Evolutionary conservation across 35 echinoderm and acorn worm genomes (phyloP), one percentile per base, ranked within the genome.

Genomic region (Amphiura filiformis): DNA sequence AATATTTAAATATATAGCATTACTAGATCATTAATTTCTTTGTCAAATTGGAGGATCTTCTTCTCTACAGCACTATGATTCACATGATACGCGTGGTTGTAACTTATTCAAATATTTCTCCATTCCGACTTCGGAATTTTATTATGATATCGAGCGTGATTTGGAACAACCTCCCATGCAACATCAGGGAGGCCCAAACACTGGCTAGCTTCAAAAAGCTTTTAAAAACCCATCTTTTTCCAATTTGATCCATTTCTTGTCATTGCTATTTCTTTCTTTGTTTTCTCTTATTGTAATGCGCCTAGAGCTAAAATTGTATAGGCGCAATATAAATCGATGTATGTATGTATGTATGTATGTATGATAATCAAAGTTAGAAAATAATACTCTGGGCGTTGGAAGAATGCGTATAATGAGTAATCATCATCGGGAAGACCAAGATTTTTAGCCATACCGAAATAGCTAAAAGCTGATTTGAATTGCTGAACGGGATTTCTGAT

Each of bases 21-120:
- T 0, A 99, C 96, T 13, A 99, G 76, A 80, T 99, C 96, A n/a
- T n/a, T n/a, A 44, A 99, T 77, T 57, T 92, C 78, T 20, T 38
- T 20, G 26, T 87, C 93, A 34, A 99, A 47, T 42, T 77, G 35
- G 0, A 40, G 20, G 18, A 99, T 93, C 11, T 82, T 90, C 32
- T 79, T n/a, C 0, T 93, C 75, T 11, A 95, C 81, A 39, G 47
- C 22, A 32, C 38, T 22, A 4, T 44, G 23, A 52, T 92, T 80
- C 0, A 28, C 42, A n/a, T 86, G 80, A 35, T 90, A 36, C 0
- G 22, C 42, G 32, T 79, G 36, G 2, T 78, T 32, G 4, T 92
- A 87, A 36, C 96, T 93, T 0, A 99, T 40, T 94, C 90, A 65
- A 87, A 92, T 44, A 99, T 82, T 89, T 92, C 81, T 26, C 88